phyloP scores from a whole-genome alignment of 1,140 invertebrate species.

The Magallana angulata region DNA sequence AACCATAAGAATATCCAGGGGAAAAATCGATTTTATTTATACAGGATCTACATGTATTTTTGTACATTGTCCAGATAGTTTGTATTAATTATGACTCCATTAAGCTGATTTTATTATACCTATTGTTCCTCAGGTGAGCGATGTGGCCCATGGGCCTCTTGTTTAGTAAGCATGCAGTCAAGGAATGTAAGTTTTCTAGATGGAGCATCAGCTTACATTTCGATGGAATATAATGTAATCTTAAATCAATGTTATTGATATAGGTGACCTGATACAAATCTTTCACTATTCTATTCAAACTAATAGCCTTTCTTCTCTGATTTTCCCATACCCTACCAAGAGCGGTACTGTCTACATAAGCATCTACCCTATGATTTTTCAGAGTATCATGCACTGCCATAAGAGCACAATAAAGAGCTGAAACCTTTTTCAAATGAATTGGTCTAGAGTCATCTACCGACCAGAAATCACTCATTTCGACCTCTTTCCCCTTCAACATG shows the following conservation, averaged over 20 bases:
- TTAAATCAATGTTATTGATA: constrained; percentile 41
- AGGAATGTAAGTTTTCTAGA: constrained; percentile 26
- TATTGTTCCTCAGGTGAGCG: no score
- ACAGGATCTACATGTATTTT: no score
- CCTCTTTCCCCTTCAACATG: background rate
- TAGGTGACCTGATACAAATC: constrained; percentile 39
- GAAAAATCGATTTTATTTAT: no score
- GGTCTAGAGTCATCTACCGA: constrained; percentile 28
- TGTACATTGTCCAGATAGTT: no score
- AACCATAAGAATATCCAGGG: no score
- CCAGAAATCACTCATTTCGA: constrained; percentile 42
- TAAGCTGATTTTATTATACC: no score
- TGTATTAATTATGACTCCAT: no score
- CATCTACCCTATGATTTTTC: constrained; percentile 48
- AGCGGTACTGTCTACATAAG: constrained; percentile 43
- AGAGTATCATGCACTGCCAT: constrained; percentile 4
- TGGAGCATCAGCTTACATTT: constrained; percentile 39
- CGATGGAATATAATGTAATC: constrained; percentile 40
- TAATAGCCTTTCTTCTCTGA: background rate
- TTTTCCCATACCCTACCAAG: constrained; percentile 24
- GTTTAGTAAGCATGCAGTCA: constrained; percentile 22
- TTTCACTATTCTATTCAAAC: constrained; percentile 27
- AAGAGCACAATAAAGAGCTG: constrained; percentile 42
- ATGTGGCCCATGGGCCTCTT: no score
- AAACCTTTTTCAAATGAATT: constrained; percentile 49